Conservation (phyloP, 2,797 vertebrate genomes). For the Triplophysa bombifrons region DNA sequence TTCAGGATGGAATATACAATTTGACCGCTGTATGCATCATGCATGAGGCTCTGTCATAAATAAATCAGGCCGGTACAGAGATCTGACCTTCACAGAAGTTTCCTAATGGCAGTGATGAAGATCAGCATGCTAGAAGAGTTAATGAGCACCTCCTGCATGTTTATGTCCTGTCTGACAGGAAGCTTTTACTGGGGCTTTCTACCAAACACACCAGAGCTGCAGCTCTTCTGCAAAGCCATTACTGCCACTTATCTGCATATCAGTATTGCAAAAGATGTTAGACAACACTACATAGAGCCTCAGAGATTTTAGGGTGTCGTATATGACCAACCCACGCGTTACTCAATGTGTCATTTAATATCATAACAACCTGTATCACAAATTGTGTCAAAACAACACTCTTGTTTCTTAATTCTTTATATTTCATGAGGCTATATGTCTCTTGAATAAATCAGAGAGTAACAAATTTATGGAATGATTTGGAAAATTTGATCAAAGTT, state of each 20-base stretch:
- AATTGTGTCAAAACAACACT: background rate
- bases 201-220: constrained; percentile 21
- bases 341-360: background rate
- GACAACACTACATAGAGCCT: background rate
- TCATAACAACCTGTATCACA: background rate
- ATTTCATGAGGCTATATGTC: constrained; percentile 42
- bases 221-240: constrained; percentile 26
- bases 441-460: constrained; percentile 21
- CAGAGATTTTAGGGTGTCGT: background rate
- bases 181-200: constrained; percentile 17
- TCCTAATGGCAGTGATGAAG: constrained; percentile 59
- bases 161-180: constrained; percentile 54
- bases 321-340: background rate
- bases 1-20: background rate
- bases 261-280: constrained; percentile 1
- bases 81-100: constrained; percentile 60
- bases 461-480: background rate
- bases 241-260: constrained; percentile 35
- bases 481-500: too few relatives aligned
- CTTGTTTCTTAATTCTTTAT: constrained; percentile 9
- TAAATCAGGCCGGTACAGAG: constrained; percentile 62
- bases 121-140: constrained; percentile 37
- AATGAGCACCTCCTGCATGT: constrained; percentile 41
- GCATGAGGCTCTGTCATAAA: constrained; percentile 53
- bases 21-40: background rate